These are phyloP conservation scores for Holacanthus passer DNA, from an alignment of 2,113 vertebrate genomes.

Conservation along the genomic window DNA sequence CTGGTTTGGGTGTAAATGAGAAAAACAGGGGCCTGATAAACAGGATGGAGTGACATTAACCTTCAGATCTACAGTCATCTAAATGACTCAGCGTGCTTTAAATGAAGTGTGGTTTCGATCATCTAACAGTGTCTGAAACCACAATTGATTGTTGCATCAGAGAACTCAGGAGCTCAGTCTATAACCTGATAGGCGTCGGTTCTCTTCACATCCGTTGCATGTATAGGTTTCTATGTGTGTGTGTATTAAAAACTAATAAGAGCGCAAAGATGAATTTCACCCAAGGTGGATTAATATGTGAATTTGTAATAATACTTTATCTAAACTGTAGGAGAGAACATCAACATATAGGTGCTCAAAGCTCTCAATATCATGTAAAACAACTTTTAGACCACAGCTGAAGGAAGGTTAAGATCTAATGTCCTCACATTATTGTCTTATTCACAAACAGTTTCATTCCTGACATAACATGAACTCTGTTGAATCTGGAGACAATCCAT, in stretches of 20 bases:
- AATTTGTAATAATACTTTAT: no score
- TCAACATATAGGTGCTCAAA: background rate
- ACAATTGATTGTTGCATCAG: no score
- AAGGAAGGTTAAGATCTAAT: background rate
- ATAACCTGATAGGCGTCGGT: no score
- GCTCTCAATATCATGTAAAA: background rate
- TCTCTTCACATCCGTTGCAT: no score
- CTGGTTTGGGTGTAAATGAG: conserved; percentile 52
- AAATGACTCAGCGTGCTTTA: no score
- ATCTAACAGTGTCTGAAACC: conserved; percentile 9
- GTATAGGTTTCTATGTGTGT: no score
- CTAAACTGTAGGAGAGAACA: background rate
- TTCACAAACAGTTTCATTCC: background rate
- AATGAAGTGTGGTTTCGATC: conserved; percentile 1
- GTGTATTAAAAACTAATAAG: no score
- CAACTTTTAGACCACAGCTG: background rate
- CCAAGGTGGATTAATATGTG: no score
- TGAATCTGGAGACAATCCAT: background rate
- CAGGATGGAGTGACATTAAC: conserved; percentile 6
- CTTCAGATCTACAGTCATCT: background rate
- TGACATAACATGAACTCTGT: background rate
- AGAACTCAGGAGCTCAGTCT: no score
- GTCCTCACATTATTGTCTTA: background rate
- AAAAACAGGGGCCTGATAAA: conserved; percentile 24
- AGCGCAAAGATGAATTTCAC: no score